Evolutionary conservation across 2,113 vertebrate genomes (phyloP).

Genomic region (Microcebus jonahi): DNA sequence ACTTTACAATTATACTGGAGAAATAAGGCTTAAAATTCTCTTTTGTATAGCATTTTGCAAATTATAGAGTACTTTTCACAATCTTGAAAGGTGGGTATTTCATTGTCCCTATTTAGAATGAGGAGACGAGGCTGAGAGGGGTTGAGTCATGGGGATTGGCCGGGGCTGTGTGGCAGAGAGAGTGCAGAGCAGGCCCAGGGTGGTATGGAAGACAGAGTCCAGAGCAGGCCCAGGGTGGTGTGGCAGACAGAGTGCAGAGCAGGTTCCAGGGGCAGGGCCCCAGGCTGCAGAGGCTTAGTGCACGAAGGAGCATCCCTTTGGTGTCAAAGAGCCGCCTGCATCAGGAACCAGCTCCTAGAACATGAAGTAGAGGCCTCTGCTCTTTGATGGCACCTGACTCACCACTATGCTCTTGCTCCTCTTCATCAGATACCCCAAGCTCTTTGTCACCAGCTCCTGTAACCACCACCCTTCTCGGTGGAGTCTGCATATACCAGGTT

Average conservation of each 20-base stretch:
- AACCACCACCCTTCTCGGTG: neutral
- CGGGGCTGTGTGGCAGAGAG: neutral
- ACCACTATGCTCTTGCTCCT: too few species aligned
- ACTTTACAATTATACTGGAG: slow-evolving; percentile 47
- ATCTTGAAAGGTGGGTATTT: slow-evolving; percentile 59
- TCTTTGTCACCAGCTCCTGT: neutral
- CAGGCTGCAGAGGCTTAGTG: neutral
- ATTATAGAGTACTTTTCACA: slow-evolving; percentile 41
- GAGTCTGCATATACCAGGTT: neutral
- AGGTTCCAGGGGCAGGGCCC: neutral
- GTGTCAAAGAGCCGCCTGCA: neutral
- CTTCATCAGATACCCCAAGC: neutral
- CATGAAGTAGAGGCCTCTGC: neutral
- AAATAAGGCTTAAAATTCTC: slow-evolving; percentile 32
- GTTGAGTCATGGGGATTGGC: neutral
- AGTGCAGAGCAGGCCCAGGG: neutral
- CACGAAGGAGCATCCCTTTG: neutral
- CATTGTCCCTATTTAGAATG: slow-evolving; percentile 45
- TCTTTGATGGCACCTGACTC: neutral
- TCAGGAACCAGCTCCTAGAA: neutral
- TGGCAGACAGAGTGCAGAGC: too few species aligned
- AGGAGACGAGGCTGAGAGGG: neutral
- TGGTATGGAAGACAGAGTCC: too few species aligned
- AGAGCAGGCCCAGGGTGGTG: neutral
- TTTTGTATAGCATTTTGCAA: slow-evolving; percentile 41